Conservation (phyloP, 2,113 vertebrate genomes). For the Syngnathus floridae region DNA sequence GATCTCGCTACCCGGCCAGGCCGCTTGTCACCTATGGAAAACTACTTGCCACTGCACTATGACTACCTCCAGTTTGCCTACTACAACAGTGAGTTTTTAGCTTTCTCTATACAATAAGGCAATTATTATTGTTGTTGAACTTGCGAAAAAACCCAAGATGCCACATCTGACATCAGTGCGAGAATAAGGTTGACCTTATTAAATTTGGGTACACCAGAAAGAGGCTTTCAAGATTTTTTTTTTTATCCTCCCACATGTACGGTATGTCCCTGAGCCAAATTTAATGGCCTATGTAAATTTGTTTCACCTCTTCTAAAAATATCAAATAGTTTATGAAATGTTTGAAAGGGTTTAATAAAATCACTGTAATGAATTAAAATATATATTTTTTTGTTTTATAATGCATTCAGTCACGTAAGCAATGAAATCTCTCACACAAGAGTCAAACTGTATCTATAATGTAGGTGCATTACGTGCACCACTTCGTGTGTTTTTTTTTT, state of each 20-base stretch:
- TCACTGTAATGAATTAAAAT: not conserved
- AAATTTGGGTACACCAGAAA: not conserved
- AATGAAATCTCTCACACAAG: not conserved
- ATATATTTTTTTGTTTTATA: not conserved
- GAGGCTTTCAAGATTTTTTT: too few species aligned
- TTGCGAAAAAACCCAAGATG: not conserved
- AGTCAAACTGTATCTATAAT: not conserved
- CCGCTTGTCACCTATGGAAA: conserved; percentile 88
- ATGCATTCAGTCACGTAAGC: not conserved
- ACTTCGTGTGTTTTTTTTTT: not conserved
- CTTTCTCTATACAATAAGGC: not conserved
- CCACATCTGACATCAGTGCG: not conserved
- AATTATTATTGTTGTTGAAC: not conserved
- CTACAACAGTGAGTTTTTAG: conserved; percentile 76
- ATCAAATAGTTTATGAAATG: not conserved
- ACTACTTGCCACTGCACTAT: conserved; percentile 91
- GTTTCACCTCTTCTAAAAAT: not conserved
- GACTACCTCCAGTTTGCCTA: conserved; percentile 96
- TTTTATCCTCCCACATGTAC: too few species aligned
- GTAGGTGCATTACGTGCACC: not conserved
- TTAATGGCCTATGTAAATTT: not conserved
- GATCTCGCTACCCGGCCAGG: conserved; percentile 88
- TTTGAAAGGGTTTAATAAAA: not conserved
- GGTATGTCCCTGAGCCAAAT: not conserved
- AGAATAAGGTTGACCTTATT: not conserved